Evolutionary conservation across 1,140 invertebrate genomes (phyloP), one percentile per base, ranked within the genome.

Genomic region (Platyscapa corneri): DNA sequence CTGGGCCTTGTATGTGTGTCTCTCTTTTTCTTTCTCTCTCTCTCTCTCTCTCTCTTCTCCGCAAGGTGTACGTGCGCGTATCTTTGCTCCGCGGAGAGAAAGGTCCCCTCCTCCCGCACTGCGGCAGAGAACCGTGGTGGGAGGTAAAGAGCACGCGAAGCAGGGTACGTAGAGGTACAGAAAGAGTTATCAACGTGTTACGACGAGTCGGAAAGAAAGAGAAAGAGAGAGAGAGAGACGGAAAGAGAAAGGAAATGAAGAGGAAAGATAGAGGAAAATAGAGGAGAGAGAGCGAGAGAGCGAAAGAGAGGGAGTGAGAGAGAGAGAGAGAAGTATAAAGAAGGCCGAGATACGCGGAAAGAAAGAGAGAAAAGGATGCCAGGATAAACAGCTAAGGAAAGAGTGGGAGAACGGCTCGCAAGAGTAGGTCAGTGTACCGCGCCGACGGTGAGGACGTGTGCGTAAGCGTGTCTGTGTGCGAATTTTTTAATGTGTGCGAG

Each of bases 401-500:
- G 87, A 82, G 78, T 78, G 82, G 81, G 86, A 76, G 87, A 87
- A 88, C 82, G 56, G 82, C 85, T 85, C 88, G 89, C 82, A 88
- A 93, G 91, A 93, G 93, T 93, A 93, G 93, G 92, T 93, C 92
- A 93, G 92, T 93, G 91, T 93, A 93, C 93, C 92, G 93, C 91
- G 92, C 91, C 92, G 92, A 91, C 91, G 90, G 65, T n/a, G 64
- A 16, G 42, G 27, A 30, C 53, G 20, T 7, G 42, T 60, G 27
- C 64, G 60, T 67, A 60, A 20, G 14, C 53, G 76, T 8, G 70
- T 18, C 34, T 87, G n/a, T 32, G 53, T 20, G 27, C n/a, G 27
- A 8, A 27, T 65, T 3, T 30, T 2, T 20, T 1, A 0, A 2
- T 20, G 65, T 18, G 14, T 6, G 65, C 7, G 30, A 1, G 14